These are phyloP conservation scores for Trisateles emortualis DNA, from an alignment of 2,888 invertebrate species.

Conservation along the genomic window DNA sequence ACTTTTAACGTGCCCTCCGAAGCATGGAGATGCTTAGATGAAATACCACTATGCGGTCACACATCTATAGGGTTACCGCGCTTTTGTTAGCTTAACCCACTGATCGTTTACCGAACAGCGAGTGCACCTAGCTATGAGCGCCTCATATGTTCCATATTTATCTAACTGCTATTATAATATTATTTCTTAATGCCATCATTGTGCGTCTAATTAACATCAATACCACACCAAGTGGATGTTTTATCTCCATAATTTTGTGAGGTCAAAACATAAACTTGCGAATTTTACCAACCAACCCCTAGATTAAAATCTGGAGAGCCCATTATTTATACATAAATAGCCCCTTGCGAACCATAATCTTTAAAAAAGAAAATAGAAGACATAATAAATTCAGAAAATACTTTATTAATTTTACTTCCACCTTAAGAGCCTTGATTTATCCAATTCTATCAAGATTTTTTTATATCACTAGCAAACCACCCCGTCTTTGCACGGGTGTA, in stretches of 20 bases:
- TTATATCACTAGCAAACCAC: too few relatives aligned
- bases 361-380: conserved; percentile 3
- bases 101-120: too few relatives aligned
- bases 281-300: background rate
- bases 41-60: too few relatives aligned
- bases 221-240: background rate
- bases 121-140: too few relatives aligned
- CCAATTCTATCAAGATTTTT: background rate
- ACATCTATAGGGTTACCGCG: too few relatives aligned
- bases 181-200: too few relatives aligned
- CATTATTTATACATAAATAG: conserved; percentile 7
- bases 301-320: conserved; percentile 1
- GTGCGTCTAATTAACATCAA: background rate
- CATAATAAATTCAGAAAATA: conserved; percentile 3
- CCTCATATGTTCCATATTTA: too few relatives aligned
- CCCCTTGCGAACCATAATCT: background rate
- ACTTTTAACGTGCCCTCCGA: too few relatives aligned
- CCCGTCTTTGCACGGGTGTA: too few relatives aligned
- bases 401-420: conserved; percentile 2
- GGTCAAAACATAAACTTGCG: background rate
- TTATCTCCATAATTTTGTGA: background rate
- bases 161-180: too few relatives aligned
- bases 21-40: too few relatives aligned
- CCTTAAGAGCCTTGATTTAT: background rate
- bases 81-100: too few relatives aligned